Evolutionary conservation across 2,888 invertebrate genomes (phyloP).

Genomic region (Gastrophysa polygoni): DNA sequence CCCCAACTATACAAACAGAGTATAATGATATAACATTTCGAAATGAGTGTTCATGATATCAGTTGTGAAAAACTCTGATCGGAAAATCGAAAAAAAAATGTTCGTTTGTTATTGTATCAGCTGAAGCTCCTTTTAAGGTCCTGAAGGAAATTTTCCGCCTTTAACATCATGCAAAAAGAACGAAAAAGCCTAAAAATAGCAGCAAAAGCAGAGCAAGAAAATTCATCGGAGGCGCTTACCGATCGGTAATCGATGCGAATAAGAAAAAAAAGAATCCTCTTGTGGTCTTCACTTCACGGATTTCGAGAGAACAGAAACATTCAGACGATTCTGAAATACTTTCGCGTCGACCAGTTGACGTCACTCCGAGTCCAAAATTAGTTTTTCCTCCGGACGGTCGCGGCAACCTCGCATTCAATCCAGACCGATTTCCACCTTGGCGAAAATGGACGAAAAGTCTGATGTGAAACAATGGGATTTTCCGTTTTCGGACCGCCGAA

Average conservation of each 20-base stretch:
- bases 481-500: too few species aligned
- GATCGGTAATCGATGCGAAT: slow-evolving; percentile 11
- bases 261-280: slow-evolving; percentile 13
- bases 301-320: slow-evolving; percentile 43
- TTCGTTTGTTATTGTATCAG: too few species aligned
- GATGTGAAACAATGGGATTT: too few species aligned
- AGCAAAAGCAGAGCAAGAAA: neutral
- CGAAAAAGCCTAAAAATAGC: neutral
- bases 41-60: too few species aligned
- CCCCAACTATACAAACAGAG: too few species aligned
- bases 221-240: neutral
- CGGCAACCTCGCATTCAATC: slow-evolving; percentile 40
- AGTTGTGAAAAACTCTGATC: too few species aligned
- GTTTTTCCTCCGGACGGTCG: slow-evolving; percentile 37
- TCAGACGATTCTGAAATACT: slow-evolving; percentile 21
- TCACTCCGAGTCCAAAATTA: slow-evolving; percentile 52
- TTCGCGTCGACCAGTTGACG: slow-evolving; percentile 45
- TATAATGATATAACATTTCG: too few species aligned
- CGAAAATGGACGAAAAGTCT: neutral
- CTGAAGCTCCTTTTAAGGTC: too few species aligned
- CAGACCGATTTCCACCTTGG: neutral
- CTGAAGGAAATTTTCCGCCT: too few species aligned
- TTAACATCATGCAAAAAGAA: neutral
- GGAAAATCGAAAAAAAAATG: too few species aligned
- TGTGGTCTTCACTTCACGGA: slow-evolving; percentile 46